Evolutionary conservation across 1,140 invertebrate genomes (phyloP), one percentile per base, ranked within the genome.

Genomic region (Danaus plexippus): DNA sequence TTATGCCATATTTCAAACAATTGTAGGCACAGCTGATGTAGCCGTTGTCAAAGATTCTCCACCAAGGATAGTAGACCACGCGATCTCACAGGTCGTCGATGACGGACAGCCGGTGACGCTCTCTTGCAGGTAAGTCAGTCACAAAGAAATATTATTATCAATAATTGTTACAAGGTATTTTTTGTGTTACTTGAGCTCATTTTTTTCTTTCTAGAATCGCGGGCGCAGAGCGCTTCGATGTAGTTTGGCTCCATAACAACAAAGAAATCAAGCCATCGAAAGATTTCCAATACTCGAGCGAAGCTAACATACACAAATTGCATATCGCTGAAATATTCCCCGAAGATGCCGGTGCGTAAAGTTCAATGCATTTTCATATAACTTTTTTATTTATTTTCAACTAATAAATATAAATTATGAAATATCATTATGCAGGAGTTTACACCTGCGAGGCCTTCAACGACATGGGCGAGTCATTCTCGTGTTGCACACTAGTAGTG

Each of bases 361-460:
- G 46, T 11, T 44, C 2, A 57, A 13, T 40, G 10, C 12, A 13
- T 11, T 12, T 41, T 12, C 18, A 57, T 44, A 15, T 12, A 41
- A 11, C n/a, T 41, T 50, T 41, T 48, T 11, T 18, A 7, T 48
- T 22, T 22, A 22, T n/a, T n/a, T n/a, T n/a, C n/a, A n/a, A n/a
- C n/a, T n/a, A n/a, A n/a, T n/a, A n/a, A n/a, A n/a, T n/a, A n/a
- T n/a, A n/a, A n/a, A n/a, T n/a, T n/a, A n/a, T n/a, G n/a, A n/a
- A n/a, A 18, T 41, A 57, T 50, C 18, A 43, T 22, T 52, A 40
- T 49, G 41, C 92, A 75, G 97, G 97, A 47, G 95, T 94, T 22
- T 98, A 98, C 87, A 97, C 96, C 4, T 98, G 97, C 85, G 96
- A 98, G 87, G 96, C 96, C 46, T 98, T 98, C 88, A 98, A 98